Base-by-base conservation (phyloP, 2,797 vertebrate genomes). In the Enoplosus armatus region DNA sequence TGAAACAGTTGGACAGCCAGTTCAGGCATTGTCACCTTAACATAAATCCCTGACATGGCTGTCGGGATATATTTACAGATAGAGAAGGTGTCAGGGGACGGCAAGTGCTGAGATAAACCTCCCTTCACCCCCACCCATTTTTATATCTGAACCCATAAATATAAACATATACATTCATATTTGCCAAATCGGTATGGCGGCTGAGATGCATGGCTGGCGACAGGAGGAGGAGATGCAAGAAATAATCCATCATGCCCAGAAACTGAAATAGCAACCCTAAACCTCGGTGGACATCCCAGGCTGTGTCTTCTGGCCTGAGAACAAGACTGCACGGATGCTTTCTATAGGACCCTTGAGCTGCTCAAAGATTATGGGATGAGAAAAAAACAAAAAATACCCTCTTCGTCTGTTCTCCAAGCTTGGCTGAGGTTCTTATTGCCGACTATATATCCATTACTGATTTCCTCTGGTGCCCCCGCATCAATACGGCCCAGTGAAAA, bases 181-280 rank as follows among this genome's bases (percentile, higher is more conserved):
- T 93, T 93, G 89, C 87, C 92, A 90, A 88, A 90, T 88, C 81
- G 76, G 82, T 79, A 85, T 72, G 82, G 89, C 53, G 88, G 82
- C 87, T 82, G 87, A 90, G 90, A 92, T 86, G 93, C 93, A 90
- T 92, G 93, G 86, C 89, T 94, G 92, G 92, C 87, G 88, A 92
- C 91, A 90, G 85, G 83, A 87, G 81, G 75, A 77, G 79, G 87
- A 86, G 86, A 86, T 39, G 74, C 72, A 62, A 86, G 91, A 93
- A 95, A 94, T 93, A 94, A 96, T 96, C 93, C 91, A 95, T 96
- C 94, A 95, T 92, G 86, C 84, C 87, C 89, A 89, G 87, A 87
- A 92, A 90, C 91, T 90, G 89, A 94, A 94, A 95, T 90, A 91
- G 93, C 86, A 89, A 89, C 75, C 84, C 79, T 58, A 92, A 90